Percentiles rank a stretch among this genome's conserved stretches.
These are phyloP conservation scores for Anthrax anthrax DNA, from an alignment of 2,888 invertebrate genomes.

Conservation along the genomic window DNA sequence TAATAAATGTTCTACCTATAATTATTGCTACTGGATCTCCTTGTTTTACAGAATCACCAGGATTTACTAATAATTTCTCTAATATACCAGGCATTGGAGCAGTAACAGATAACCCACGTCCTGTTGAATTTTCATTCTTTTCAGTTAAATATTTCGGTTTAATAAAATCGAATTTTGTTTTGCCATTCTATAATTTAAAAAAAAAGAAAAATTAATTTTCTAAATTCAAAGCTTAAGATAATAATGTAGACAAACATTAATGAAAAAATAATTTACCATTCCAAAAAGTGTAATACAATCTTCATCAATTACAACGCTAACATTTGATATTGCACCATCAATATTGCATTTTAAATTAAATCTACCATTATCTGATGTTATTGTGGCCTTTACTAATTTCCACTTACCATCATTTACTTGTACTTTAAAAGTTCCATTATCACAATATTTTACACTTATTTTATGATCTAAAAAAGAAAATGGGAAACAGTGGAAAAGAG, in stretches of 20 bases:
- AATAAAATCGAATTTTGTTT: slow-evolving; percentile 47
- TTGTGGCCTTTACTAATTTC: slow-evolving; percentile 37
- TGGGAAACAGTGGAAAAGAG: no score
- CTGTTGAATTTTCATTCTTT: slow-evolving; percentile 14
- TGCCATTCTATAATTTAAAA: slow-evolving; percentile 42
- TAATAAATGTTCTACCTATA: slow-evolving; percentile 41
- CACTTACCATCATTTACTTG: slow-evolving; percentile 41
- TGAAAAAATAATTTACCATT: slow-evolving; percentile 30
- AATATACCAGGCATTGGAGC: slow-evolving; percentile 96
- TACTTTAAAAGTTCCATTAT: slow-evolving; percentile 31
- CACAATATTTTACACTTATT: slow-evolving; percentile 43
- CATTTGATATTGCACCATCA: slow-evolving; percentile 39
- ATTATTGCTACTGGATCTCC: slow-evolving; percentile 87
- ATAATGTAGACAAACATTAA: not conserved
- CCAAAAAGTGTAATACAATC: slow-evolving; percentile 50
- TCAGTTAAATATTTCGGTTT: slow-evolving; percentile 37
- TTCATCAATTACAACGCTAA: slow-evolving; percentile 42
- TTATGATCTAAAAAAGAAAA: slow-evolving; percentile 14
- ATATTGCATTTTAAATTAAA: slow-evolving; percentile 38
- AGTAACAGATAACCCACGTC: slow-evolving; percentile 44
- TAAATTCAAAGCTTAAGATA: no score
- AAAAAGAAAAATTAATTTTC: slow-evolving; percentile 10
- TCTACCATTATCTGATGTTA: slow-evolving; percentile 26
- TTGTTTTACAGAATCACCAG: slow-evolving; percentile 66
- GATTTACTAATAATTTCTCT: slow-evolving; percentile 72